Evolutionary conservation across 1,140 invertebrate genomes (phyloP).

Genomic region (Brachystomella parvula): DNA sequence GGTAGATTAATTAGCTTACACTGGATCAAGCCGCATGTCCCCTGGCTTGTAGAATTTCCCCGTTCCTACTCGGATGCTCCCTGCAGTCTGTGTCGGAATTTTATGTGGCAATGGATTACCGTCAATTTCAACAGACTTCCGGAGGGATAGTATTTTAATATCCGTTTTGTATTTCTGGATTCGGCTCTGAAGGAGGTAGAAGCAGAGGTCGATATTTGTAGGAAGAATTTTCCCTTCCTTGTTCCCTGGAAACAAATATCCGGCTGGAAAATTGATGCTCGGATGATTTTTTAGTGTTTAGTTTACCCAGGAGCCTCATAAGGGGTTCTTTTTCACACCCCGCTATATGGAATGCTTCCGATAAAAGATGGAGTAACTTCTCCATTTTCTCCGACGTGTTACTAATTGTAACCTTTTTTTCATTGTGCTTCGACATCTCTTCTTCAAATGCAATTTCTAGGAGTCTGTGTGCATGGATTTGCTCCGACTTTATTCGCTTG

Average conservation of each 20-base stretch:
- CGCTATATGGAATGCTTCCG: constrained; percentile 16
- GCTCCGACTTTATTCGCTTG: not conserved
- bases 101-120: constrained; percentile 8
- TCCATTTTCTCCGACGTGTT: constrained; percentile 2
- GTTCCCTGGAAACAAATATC: not conserved
- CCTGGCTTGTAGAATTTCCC: too few species aligned
- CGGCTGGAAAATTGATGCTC: not conserved
- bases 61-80: too few species aligned
- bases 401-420: not conserved
- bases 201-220: constrained; percentile 18
- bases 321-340: constrained; percentile 27
- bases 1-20: too few species aligned
- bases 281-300: not conserved
- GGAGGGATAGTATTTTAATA: constrained; percentile 19
- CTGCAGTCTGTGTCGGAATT: too few species aligned
- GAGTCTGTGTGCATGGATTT: not conserved
- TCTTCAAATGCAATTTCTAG: not conserved
- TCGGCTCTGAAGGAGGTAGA: constrained; percentile 26
- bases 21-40: too few species aligned
- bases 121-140: constrained; percentile 21
- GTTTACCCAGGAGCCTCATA: constrained; percentile 30
- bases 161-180: constrained; percentile 17
- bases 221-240: constrained; percentile 14
- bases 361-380: constrained; percentile 6
- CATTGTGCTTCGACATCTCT: not conserved